Percentiles rank a stretch among this genome's conserved stretches.
Evolutionary conservation across 2,888 invertebrate species (phyloP).

Genomic region (Colletes collaris): DNA sequence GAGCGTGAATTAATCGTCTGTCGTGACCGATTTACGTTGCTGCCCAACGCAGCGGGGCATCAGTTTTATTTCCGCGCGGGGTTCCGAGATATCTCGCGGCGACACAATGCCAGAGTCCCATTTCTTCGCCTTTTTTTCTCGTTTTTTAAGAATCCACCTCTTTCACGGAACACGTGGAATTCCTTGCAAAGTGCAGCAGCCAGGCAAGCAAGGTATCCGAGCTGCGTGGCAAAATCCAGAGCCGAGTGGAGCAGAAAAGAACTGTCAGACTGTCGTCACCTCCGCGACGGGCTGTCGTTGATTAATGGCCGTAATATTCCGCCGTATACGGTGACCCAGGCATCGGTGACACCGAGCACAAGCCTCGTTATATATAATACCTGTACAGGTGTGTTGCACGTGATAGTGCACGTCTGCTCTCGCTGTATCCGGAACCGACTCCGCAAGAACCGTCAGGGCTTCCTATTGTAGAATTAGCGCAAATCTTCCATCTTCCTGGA

Average conservation of each 20-base stretch:
- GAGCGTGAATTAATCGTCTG: constrained; percentile 36
- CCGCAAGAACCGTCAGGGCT: constrained; percentile 47
- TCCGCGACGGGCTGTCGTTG: constrained; percentile 75
- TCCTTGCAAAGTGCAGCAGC: constrained; percentile 67
- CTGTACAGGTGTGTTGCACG: constrained; percentile 7
- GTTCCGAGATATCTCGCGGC: constrained; percentile 53
- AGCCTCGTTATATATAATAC: constrained; percentile 53
- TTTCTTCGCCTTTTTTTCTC: constrained; percentile 50
- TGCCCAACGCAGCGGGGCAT: constrained; percentile 25
- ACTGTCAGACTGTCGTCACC: constrained; percentile 78
- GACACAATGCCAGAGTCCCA: constrained; percentile 57
- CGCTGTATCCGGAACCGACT: constrained; percentile 45
- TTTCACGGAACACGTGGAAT: constrained; percentile 69
- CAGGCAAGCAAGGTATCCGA: constrained; percentile 56
- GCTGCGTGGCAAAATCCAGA: constrained; percentile 67
- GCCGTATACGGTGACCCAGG: constrained; percentile 65
- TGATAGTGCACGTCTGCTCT: constrained; percentile 35
- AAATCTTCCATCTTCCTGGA: constrained; percentile 51
- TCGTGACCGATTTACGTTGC: constrained; percentile 28
- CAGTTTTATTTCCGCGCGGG: constrained; percentile 58
- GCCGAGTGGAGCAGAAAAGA: constrained; percentile 68
- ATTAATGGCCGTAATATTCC: constrained; percentile 79
- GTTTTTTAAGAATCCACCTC: constrained; percentile 58
- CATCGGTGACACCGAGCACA: constrained; percentile 49
- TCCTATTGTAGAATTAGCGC: constrained; percentile 64